phyloP scores from a whole-genome alignment of 2,797 vertebrate species.

The Rhyacichthys aspro region DNA sequence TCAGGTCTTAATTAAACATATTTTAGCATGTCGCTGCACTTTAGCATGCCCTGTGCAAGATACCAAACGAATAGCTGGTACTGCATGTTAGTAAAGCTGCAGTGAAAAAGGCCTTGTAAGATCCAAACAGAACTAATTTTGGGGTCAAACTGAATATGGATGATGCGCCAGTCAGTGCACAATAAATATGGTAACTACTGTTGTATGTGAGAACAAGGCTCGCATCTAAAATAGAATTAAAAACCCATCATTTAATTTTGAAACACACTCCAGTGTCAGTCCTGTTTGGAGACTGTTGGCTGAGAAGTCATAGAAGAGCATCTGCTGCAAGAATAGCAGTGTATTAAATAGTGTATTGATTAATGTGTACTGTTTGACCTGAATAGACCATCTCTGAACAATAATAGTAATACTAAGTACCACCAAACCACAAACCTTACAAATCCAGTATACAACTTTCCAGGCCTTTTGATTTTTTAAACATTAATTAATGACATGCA shows the following conservation, averaged over 20 bases:
- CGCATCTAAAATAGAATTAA: too few species aligned
- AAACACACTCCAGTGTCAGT: conserved; percentile 17
- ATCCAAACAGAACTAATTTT: conserved; percentile 27
- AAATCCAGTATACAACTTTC: conserved; percentile 51
- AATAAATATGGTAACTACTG: too few species aligned
- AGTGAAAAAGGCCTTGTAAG: neutral
- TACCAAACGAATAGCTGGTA: neutral
- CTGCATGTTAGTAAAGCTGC: conserved; percentile 17
- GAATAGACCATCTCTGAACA: conserved; percentile 53
- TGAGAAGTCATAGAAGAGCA: neutral
- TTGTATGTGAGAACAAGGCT: too few species aligned
- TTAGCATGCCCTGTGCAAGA: neutral
- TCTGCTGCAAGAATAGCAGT: neutral
- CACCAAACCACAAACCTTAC: conserved; percentile 25
- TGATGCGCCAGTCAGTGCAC: neutral
- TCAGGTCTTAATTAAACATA: neutral
- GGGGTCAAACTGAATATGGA: neutral
- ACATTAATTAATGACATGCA: neutral
- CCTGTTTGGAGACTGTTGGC: conserved; percentile 17
- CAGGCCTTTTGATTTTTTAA: too few species aligned
- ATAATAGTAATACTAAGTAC: conserved; percentile 22
- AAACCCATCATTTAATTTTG: too few species aligned
- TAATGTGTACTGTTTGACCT: conserved; percentile 36
- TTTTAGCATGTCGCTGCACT: conserved; percentile 19
- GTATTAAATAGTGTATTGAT: neutral